Percentiles rank a stretch among this genome's conserved stretches.
Conservation (phyloP, 2,888 invertebrate genomes). For the Drosophila birchii region DNA sequence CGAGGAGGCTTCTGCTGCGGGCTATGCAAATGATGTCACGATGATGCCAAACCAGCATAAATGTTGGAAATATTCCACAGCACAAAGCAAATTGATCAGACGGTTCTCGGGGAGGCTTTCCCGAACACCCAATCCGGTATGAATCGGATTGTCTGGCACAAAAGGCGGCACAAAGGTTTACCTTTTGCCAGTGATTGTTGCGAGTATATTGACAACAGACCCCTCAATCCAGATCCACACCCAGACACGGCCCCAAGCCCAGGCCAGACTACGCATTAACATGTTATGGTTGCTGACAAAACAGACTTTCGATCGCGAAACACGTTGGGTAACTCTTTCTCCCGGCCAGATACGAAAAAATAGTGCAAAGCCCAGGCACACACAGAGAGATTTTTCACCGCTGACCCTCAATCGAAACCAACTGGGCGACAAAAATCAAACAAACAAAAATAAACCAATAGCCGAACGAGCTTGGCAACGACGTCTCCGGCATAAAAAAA, state of each 20-base stretch:
- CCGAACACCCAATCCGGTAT: conserved; percentile 18
- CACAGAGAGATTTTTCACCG: conserved; percentile 15
- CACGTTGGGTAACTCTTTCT: conserved; percentile 35
- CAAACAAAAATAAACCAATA: conserved; percentile 21
- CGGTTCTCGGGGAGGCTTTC: conserved; percentile 32
- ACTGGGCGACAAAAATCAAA: conserved; percentile 13
- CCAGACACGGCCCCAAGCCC: conserved; percentile 13
- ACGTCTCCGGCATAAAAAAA: conserved; percentile 28
- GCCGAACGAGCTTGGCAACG: conserved; percentile 54
- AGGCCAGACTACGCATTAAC: conserved; percentile 39
- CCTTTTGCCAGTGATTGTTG: conserved; percentile 30
- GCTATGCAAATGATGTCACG: conserved; percentile 69
- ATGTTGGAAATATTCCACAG: conserved; percentile 67
- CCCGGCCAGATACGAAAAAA: conserved; percentile 24
- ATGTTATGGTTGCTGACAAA: conserved; percentile 32
- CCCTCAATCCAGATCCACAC: conserved; percentile 11
- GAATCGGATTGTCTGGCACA: conserved; percentile 23
- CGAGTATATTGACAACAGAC: conserved; percentile 13
- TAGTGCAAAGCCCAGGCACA: conserved; percentile 36
- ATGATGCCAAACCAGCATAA: conserved; percentile 58
- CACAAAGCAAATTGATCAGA: conserved; percentile 58
- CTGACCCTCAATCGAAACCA: conserved; percentile 49
- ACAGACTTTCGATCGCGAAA: conserved; percentile 48
- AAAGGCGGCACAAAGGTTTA: conserved; percentile 31
- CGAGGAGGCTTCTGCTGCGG: conserved; percentile 9